A percentile compares a stretch with the other conserved stretches of the same genome.
Evolutionary conservation across 2,797 vertebrate genomes (phyloP).

Genomic region (Geotrypetes seraphini): DNA sequence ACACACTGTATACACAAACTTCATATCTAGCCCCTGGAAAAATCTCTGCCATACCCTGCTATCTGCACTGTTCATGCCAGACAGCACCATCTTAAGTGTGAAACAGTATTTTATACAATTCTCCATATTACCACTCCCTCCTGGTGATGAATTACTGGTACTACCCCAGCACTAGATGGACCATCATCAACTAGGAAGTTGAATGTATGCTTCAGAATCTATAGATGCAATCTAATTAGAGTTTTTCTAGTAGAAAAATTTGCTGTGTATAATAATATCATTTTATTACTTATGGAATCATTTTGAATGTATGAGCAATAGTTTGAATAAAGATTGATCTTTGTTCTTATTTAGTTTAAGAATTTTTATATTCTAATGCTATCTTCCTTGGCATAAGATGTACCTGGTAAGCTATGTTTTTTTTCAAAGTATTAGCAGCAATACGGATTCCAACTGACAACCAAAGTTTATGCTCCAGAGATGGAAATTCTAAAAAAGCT

Average conservation of each 20-base stretch:
- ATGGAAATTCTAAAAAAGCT: constrained; percentile 17
- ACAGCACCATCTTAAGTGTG: too few species aligned
- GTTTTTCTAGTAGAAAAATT: background rate
- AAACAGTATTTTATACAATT: too few species aligned
- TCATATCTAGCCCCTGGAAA: too few species aligned
- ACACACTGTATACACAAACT: too few species aligned
- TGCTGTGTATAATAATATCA: background rate
- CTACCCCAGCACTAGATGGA: too few species aligned
- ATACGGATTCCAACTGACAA: constrained; percentile 32
- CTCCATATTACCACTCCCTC: too few species aligned
- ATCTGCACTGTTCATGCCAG: too few species aligned
- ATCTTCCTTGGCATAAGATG: background rate
- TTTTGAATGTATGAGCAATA: background rate
- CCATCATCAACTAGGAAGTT: too few species aligned
- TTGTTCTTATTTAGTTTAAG: too few species aligned
- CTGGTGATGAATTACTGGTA: too few species aligned
- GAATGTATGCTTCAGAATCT: background rate
- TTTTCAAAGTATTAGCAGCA: constrained; percentile 31
- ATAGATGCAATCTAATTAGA: background rate
- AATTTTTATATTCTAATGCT: background rate
- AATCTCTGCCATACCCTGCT: too few species aligned
- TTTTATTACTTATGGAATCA: background rate
- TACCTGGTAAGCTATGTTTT: constrained; percentile 37
- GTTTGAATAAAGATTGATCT: background rate
- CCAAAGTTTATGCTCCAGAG: constrained; percentile 42